Evolutionary conservation across 1,140 invertebrate species (phyloP).

Genomic region (Drosophila kurseongensis): DNA sequence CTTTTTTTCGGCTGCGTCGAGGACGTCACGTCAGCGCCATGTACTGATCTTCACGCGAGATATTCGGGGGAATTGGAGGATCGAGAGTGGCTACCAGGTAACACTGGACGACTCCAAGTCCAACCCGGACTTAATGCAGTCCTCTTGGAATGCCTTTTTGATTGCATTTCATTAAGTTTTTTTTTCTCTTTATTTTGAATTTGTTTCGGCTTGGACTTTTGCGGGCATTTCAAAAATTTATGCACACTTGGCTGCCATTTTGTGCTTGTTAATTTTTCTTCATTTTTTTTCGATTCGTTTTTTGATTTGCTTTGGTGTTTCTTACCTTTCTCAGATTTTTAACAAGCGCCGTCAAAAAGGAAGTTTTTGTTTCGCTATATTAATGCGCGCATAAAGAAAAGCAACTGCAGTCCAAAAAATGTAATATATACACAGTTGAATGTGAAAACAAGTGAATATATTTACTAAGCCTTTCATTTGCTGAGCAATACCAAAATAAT

Average conservation of each 20-base stretch:
- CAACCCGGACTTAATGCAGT: constrained; percentile 65
- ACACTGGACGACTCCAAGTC: constrained; percentile 32
- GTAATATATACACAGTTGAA: constrained; percentile 9
- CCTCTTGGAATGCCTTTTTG: constrained; percentile 73
- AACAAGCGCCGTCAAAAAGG: constrained; percentile 81
- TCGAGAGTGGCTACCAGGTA: constrained; percentile 37
- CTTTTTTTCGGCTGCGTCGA: constrained; percentile 22
- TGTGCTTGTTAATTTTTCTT: constrained; percentile 74
- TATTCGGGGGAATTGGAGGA: constrained; percentile 47
- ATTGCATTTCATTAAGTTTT: constrained; percentile 77
- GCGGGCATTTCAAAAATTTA: constrained; percentile 76
- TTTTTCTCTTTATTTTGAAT: constrained; percentile 25
- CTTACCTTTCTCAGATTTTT: constrained; percentile 69
- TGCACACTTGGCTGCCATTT: constrained; percentile 79
- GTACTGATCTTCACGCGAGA: constrained; percentile 67
- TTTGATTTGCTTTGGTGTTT: constrained; percentile 48
- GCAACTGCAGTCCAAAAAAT: constrained; percentile 28
- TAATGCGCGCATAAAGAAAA: constrained; percentile 51
- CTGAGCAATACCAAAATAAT: background rate
- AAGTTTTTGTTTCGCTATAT: constrained; percentile 53
- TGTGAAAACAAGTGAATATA: background rate
- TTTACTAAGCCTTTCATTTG: background rate
- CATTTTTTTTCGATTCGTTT: constrained; percentile 30
- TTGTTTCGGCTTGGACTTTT: constrained; percentile 53
- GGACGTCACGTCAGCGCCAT: constrained; percentile 66